phyloP scores from a whole-genome alignment of 1,140 invertebrate genomes.

The Drosophila nasuta region DNA sequence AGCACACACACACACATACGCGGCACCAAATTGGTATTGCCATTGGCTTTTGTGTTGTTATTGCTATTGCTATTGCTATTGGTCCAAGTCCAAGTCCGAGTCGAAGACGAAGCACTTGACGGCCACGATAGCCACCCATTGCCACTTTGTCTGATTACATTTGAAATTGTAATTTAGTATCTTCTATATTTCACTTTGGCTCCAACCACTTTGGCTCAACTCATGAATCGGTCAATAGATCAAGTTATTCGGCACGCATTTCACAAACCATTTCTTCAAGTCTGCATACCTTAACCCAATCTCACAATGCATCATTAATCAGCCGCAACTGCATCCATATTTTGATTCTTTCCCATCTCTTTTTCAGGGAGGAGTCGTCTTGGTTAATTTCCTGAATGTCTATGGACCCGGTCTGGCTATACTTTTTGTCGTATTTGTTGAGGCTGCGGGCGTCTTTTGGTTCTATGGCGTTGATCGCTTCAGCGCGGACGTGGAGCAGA shows the following conservation, averaged over 20 bases:
- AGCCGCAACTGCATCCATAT: conserved; percentile 25
- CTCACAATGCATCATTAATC: conserved; percentile 58
- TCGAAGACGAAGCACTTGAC: conserved; percentile 35
- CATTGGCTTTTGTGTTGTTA: conserved; percentile 20
- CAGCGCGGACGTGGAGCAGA: conserved; percentile 94
- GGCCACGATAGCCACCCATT: conserved; percentile 50
- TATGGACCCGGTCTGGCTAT: conserved; percentile 98
- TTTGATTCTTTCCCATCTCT: not conserved
- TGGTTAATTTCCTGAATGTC: conserved; percentile 97
- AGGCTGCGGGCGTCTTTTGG: conserved; percentile 98
- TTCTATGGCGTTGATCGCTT: conserved; percentile 97
- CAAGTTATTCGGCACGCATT: conserved; percentile 67
- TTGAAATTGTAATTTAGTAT: conserved; percentile 84
- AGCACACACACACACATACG: not conserved
- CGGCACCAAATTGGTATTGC: conserved; percentile 16
- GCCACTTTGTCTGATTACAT: conserved; percentile 85
- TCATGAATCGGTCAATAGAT: conserved; percentile 71
- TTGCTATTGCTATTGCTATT: conserved; percentile 19
- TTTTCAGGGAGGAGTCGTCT: conserved; percentile 94
- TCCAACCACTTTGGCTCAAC: conserved; percentile 37
- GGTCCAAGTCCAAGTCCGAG: conserved; percentile 2
- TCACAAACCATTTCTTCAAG: no score
- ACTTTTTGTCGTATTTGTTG: conserved; percentile 97
- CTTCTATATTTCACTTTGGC: conserved; percentile 56
- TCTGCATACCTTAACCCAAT: conserved; percentile 27